Base-by-base conservation (phyloP, 2,113 vertebrate species). In the Cyanistes caeruleus region DNA sequence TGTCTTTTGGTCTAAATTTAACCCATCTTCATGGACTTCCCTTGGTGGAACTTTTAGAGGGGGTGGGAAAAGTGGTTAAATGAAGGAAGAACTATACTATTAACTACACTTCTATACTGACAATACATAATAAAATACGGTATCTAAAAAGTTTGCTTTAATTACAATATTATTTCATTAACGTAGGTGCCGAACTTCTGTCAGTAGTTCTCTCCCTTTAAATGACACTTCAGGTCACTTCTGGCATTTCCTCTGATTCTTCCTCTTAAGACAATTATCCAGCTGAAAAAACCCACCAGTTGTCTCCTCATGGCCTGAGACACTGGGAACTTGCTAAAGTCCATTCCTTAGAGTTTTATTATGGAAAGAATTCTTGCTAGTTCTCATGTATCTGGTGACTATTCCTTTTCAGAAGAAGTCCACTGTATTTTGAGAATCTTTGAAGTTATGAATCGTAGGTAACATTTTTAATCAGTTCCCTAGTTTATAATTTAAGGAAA, bases 221-320 rank as follows among this genome's bases (percentile, higher is more conserved):
- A 56, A 49, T 64, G n/a, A 76, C 28, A 14, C 27, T 65, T 58
- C 9, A 8, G 3, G 65, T 84, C 33, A 51, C 30, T 75, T 20
- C 15, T 87, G 59, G 7, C 5, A 37, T 87, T 77, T 87, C 21
- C n/a, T 69, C 15, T 60, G 27, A 52, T 79, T 11, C 21, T 90
- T 9, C 31, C 22, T 69, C 31, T 65, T 28, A 53, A 56, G 44
- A 46, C 28, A 76, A 44, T 72, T 92, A 55, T 13, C 25, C 35
- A 68, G 39, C 39, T 55, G 14, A 65, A 43, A 27, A 35, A 18
- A 39, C 11, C 0, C 14, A 7, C 4, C 6, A 41, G 0, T 89
- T 64, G 5, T 74, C 75, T 85, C 76, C 62, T 79, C 35, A 24
- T 0, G 1, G 15, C 23, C 16, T 72, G 11, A 63, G 43, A 22